A percentile compares a stretch with the other conserved stretches of the same genome.
Conservation (phyloP, 2,888 invertebrate genomes). For the Caenorhabditis angaria region DNA sequence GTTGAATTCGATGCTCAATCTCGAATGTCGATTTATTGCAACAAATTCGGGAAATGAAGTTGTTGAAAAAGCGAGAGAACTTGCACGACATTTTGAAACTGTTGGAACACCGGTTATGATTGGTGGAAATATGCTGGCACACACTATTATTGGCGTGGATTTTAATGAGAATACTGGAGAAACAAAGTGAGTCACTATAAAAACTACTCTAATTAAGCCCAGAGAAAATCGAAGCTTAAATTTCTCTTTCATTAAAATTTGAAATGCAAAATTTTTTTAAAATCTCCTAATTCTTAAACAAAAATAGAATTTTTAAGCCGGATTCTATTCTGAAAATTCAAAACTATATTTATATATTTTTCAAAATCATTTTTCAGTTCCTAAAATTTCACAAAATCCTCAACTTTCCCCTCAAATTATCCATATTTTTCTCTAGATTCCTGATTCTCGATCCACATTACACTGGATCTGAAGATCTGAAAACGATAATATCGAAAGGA, state of each 20-base stretch:
- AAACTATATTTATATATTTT: too few species aligned
- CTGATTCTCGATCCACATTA: slow-evolving; percentile 98
- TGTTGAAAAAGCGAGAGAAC: slow-evolving; percentile 81
- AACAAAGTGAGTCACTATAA: slow-evolving; percentile 35
- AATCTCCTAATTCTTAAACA: too few species aligned
- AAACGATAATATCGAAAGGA: slow-evolving; percentile 54
- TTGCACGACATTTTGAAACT: slow-evolving; percentile 88
- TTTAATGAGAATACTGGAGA: slow-evolving; percentile 84
- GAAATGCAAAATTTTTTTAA: too few species aligned
- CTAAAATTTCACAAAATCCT: too few species aligned
- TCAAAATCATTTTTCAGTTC: too few species aligned
- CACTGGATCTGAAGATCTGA: slow-evolving; percentile 77
- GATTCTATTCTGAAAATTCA: too few species aligned
- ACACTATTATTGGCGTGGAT: slow-evolving; percentile 94
- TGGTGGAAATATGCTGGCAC: slow-evolving; percentile 94
- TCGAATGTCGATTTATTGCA: slow-evolving; percentile 81
- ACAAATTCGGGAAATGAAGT: slow-evolving; percentile 85
- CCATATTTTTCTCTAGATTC: slow-evolving; percentile 81
- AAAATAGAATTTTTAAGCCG: too few species aligned
- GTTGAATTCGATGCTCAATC: slow-evolving; percentile 74
- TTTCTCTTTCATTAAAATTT: slow-evolving; percentile 75
- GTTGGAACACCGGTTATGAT: slow-evolving; percentile 98
- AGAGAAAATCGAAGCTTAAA: too few species aligned
- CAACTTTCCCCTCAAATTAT: too few species aligned
- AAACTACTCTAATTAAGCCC: too few species aligned